Evolutionary conservation across 2,888 invertebrate species (phyloP).

Genomic region (Cerceris rybyensis): DNA sequence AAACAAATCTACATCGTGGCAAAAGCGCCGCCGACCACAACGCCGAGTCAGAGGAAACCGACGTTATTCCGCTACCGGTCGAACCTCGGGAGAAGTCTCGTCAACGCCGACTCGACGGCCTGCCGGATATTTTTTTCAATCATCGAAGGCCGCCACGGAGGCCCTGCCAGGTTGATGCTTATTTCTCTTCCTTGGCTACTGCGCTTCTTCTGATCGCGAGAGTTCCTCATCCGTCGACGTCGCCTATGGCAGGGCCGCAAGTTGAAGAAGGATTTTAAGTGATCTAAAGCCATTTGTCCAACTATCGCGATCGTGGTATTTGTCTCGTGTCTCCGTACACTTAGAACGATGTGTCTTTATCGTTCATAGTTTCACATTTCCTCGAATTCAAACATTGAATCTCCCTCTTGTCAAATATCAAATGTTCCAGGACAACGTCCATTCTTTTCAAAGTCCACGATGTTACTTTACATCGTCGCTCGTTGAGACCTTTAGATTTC

Average conservation of each 20-base stretch:
- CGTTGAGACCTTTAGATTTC: too few relatives aligned
- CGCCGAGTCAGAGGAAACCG: slow-evolving; percentile 56
- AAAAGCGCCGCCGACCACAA: slow-evolving; percentile 78
- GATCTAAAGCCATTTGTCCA: slow-evolving; percentile 45
- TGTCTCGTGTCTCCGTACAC: neutral
- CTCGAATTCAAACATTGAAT: neutral
- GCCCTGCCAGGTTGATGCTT: slow-evolving; percentile 31
- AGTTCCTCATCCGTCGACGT: slow-evolving; percentile 16
- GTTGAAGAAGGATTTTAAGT: slow-evolving; percentile 32
- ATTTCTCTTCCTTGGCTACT: slow-evolving; percentile 25
- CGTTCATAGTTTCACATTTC: neutral
- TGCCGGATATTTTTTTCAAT: slow-evolving; percentile 68
- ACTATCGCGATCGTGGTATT: neutral
- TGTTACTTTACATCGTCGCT: too few relatives aligned
- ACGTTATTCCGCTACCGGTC: slow-evolving; percentile 52
- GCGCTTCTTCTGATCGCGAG: slow-evolving; percentile 24
- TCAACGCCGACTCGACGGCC: slow-evolving; percentile 43
- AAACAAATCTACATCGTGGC: slow-evolving; percentile 81
- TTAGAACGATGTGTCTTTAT: neutral
- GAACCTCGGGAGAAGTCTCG: slow-evolving; percentile 44
- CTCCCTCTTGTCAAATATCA: neutral
- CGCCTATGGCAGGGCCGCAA: slow-evolving; percentile 23
- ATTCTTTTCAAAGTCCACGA: too few relatives aligned
- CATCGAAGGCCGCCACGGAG: slow-evolving; percentile 60
- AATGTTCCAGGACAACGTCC: too few relatives aligned